These are phyloP conservation scores for Halictus rubicundus DNA, from an alignment of 1,140 invertebrate species.

Conservation along the genomic window DNA sequence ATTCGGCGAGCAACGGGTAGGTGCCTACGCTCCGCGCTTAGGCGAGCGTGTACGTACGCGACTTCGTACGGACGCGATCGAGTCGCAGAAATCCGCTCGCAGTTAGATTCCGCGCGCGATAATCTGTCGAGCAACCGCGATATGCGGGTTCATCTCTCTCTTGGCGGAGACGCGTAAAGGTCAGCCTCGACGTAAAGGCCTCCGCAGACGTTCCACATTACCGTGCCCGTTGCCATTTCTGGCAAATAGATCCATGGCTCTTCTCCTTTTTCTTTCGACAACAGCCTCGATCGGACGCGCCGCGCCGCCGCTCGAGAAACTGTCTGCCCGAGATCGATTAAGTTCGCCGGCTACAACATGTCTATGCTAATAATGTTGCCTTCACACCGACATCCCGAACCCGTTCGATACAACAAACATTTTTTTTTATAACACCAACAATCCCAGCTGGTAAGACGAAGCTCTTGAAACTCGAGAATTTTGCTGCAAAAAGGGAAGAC, in stretches of 20 bases:
- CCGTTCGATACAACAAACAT: no score
- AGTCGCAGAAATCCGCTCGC: no score
- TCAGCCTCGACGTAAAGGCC: slow-evolving; percentile 60
- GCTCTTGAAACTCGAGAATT: no score
- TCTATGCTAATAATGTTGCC: neutral
- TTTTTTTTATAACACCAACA: no score
- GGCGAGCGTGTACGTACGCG: no score
- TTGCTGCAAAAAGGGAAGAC: no score
- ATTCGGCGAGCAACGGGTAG: neutral
- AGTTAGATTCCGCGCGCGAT: slow-evolving; percentile 17
- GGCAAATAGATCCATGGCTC: slow-evolving; percentile 53
- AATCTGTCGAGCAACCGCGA: slow-evolving; percentile 29
- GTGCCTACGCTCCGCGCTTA: no score
- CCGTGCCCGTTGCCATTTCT: slow-evolving; percentile 64
- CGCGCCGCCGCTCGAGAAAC: neutral
- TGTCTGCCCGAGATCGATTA: neutral
- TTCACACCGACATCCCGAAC: no score
- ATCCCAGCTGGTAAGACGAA: no score
- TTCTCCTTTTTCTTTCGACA: slow-evolving; percentile 26
- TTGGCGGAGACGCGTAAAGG: slow-evolving; percentile 57
- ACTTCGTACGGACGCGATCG: no score
- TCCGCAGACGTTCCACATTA: slow-evolving; percentile 56
- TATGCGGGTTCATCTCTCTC: slow-evolving; percentile 48
- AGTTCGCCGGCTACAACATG: neutral
- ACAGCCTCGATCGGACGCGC: slow-evolving; percentile 2